phyloP scores from a whole-genome alignment of 2,888 invertebrate species.

The Pocota personata region DNA sequence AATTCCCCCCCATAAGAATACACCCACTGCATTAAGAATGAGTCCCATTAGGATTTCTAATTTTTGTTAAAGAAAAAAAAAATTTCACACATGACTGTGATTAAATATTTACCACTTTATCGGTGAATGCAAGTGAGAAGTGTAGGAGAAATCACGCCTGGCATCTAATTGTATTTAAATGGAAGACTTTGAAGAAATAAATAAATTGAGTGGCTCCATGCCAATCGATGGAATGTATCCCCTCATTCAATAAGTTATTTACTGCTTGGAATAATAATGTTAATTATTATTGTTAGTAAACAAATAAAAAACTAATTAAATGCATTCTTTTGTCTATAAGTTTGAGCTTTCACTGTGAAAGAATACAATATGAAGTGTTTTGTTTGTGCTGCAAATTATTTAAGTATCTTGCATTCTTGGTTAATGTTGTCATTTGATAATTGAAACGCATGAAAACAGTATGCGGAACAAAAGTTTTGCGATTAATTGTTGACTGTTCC shows the following conservation, averaged over 20 bases:
- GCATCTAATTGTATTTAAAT: conserved; percentile 31
- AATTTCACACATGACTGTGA: not conserved
- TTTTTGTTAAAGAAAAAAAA: conserved; percentile 18
- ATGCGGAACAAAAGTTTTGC: too few species aligned
- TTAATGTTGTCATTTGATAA: not conserved
- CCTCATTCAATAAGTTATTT: conserved; percentile 35
- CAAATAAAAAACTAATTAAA: not conserved
- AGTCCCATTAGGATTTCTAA: conserved; percentile 14
- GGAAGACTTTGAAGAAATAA: conserved; percentile 23
- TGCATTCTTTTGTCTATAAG: conserved; percentile 2
- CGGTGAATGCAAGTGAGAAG: conserved; percentile 18
- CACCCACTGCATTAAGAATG: conserved; percentile 42
- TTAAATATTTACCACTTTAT: conserved; percentile 30
- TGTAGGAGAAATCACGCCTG: conserved; percentile 24
- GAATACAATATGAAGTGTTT: not conserved
- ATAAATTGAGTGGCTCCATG: conserved; percentile 18
- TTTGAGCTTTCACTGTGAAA: not conserved
- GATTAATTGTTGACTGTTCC: not conserved
- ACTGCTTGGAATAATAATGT: conserved; percentile 19
- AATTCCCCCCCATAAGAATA: not conserved
- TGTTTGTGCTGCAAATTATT: not conserved
- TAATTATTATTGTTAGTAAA: not conserved
- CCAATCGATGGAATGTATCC: conserved; percentile 14
- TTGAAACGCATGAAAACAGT: not conserved
- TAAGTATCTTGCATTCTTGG: not conserved